Evolutionary conservation across 2,888 invertebrate species (phyloP).

Genomic region (Cerceris ruficornis): DNA sequence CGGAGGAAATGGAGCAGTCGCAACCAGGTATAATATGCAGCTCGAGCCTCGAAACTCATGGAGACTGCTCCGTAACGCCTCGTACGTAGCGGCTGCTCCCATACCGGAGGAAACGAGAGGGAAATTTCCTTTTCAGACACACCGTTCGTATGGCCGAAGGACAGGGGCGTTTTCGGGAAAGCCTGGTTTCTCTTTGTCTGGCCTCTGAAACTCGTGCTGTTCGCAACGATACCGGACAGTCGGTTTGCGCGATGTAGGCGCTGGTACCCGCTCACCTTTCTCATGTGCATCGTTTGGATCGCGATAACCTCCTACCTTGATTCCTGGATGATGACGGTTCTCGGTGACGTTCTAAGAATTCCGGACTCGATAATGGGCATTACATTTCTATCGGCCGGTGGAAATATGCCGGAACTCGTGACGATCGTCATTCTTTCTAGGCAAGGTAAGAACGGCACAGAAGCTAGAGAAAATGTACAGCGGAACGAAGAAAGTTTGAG

Average conservation of each 20-base stretch:
- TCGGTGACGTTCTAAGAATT: slow-evolving; percentile 91
- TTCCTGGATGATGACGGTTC: slow-evolving; percentile 95
- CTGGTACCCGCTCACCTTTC: slow-evolving; percentile 90
- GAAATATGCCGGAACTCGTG: slow-evolving; percentile 92
- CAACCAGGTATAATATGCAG: slow-evolving; percentile 77
- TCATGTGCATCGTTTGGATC: slow-evolving; percentile 94
- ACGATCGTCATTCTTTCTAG: slow-evolving; percentile 93
- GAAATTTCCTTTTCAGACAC: slow-evolving; percentile 60
- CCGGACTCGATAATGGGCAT: slow-evolving; percentile 96
- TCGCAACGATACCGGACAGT: slow-evolving; percentile 88
- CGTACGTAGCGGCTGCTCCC: no score
- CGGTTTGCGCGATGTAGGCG: slow-evolving; percentile 82
- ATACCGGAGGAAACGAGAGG: no score
- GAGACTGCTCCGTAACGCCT: no score
- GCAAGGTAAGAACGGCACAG: slow-evolving; percentile 85
- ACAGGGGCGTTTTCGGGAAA: slow-evolving; percentile 70
- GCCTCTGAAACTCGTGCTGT: slow-evolving; percentile 87
- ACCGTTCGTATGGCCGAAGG: slow-evolving; percentile 70
- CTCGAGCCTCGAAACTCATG: no score
- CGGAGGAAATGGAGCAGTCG: slow-evolving; percentile 67
- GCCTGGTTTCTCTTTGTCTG: slow-evolving; percentile 88
- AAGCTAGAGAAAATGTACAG: neutral
- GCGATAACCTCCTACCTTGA: slow-evolving; percentile 92
- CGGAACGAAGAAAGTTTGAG: neutral
- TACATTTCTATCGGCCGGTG: slow-evolving; percentile 94